phyloP scores from a whole-genome alignment of 1,140 invertebrate species.

The Sminthurides bifidus region DNA sequence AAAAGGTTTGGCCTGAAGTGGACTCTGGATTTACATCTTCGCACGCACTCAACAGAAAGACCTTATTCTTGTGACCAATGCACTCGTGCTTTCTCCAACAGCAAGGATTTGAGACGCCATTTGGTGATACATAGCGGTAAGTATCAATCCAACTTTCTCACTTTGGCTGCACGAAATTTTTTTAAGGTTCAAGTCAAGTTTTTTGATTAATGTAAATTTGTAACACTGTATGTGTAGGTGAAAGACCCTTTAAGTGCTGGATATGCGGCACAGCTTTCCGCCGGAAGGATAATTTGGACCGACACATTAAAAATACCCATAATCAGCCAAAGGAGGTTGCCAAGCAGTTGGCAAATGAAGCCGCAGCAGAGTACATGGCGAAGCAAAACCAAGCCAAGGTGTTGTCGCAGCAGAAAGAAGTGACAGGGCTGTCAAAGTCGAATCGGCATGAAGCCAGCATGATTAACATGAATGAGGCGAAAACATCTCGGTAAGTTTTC shows the following conservation, averaged over 20 bases:
- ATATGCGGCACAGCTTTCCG: constrained; percentile 46
- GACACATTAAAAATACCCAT: constrained; percentile 51
- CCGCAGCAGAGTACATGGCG: too few relatives aligned
- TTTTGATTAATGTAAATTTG: neutral
- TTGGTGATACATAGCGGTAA: constrained; percentile 42
- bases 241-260: constrained; percentile 45
- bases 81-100: constrained; percentile 42
- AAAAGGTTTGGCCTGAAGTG: constrained; percentile 43
- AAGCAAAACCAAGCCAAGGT: too few relatives aligned
- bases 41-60: constrained; percentile 36
- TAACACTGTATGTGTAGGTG: constrained; percentile 38
- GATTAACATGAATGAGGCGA: too few relatives aligned
- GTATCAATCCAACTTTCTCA: neutral
- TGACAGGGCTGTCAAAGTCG: too few relatives aligned
- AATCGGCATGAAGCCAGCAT: too few relatives aligned
- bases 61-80: constrained; percentile 42
- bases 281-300: constrained; percentile 50
- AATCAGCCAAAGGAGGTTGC: constrained; percentile 36
- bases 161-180: neutral
- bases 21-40: constrained; percentile 35
- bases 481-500: too few relatives aligned
- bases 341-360: constrained; percentile 24
- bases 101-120: constrained; percentile 45
- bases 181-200: neutral
- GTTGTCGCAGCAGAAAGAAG: too few relatives aligned